These are phyloP conservation scores for Lymantria dispar DNA, from an alignment of 2,888 invertebrate species.

Conservation along the genomic window DNA sequence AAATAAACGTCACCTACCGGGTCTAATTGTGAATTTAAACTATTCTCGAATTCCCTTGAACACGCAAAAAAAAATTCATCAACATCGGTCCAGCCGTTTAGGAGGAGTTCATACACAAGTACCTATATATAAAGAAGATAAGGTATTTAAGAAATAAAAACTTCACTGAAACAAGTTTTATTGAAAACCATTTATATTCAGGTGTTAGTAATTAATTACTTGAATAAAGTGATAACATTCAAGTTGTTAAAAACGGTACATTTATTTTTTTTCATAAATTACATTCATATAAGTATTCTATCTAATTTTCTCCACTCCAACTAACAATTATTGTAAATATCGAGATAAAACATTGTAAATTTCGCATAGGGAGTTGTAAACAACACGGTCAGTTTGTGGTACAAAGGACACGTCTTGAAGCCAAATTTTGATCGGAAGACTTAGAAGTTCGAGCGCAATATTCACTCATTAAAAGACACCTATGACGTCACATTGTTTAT, in stretches of 20 bases:
- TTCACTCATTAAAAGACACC: constrained; percentile 39
- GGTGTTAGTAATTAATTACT: constrained; percentile 64
- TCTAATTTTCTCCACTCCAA: constrained; percentile 41
- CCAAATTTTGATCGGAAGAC: constrained; percentile 70
- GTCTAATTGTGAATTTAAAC: too few relatives aligned
- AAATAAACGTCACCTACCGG: too few relatives aligned
- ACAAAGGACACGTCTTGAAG: constrained; percentile 48
- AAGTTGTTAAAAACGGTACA: constrained; percentile 59
- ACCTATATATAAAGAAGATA: background rate
- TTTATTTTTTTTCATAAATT: constrained; percentile 43
- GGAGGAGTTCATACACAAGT: too few relatives aligned
- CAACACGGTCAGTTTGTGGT: constrained; percentile 32
- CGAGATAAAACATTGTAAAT: constrained; percentile 39
- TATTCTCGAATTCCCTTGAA: too few relatives aligned
- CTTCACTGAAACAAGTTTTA: constrained; percentile 52
- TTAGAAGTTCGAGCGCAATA: constrained; percentile 38
- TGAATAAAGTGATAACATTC: constrained; percentile 76
- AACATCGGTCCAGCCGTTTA: too few relatives aligned
- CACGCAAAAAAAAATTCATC: too few relatives aligned
- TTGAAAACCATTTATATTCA: constrained; percentile 77
- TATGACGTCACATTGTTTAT: constrained; percentile 24
- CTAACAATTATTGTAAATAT: constrained; percentile 39
- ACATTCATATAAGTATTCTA: constrained; percentile 50
- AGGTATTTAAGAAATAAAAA: constrained; percentile 7
- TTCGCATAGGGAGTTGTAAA: constrained; percentile 37